Percentiles rank a stretch among this genome's conserved stretches.
phyloP scores from a whole-genome alignment of 2,888 invertebrate genomes.

The Aphrophora alni region DNA sequence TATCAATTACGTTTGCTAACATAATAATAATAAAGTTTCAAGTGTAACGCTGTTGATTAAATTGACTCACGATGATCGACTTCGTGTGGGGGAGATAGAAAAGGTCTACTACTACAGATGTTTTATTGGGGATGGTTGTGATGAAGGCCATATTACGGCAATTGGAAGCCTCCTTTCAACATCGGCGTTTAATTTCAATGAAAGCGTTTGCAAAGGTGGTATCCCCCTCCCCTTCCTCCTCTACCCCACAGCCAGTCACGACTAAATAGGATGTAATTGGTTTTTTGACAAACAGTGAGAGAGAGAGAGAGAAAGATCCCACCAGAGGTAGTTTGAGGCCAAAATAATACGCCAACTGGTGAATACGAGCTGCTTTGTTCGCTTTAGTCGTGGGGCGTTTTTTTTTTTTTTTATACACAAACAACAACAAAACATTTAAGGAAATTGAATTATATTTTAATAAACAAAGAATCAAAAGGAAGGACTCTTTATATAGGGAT shows the following conservation, averaged over 20 bases:
- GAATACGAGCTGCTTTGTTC: not conserved
- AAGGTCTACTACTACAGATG: not conserved
- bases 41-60: not conserved
- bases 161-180: constrained; percentile 40
- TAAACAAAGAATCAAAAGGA: constrained; percentile 2
- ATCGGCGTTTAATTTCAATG: constrained; percentile 43
- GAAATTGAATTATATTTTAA: not conserved
- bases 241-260: constrained; percentile 14
- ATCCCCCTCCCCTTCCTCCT: constrained; percentile 14
- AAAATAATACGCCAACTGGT: constrained; percentile 32
- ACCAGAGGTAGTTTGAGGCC: constrained; percentile 32
- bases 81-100: not conserved
- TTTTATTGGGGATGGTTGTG: not conserved
- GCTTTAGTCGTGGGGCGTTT: not conserved
- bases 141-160: constrained; percentile 31
- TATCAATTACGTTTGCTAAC: too few species aligned
- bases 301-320: constrained; percentile 21
- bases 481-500: not conserved
- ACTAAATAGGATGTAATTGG: constrained; percentile 42
- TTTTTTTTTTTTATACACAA: not conserved
- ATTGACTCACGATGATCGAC: not conserved
- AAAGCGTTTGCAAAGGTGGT: constrained; percentile 40
- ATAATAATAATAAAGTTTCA: not conserved
- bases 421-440: constrained; percentile 9
- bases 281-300: constrained; percentile 40